phyloP scores from a whole-genome alignment of 2,113 vertebrate genomes.

The Alexandromys fortis region DNA sequence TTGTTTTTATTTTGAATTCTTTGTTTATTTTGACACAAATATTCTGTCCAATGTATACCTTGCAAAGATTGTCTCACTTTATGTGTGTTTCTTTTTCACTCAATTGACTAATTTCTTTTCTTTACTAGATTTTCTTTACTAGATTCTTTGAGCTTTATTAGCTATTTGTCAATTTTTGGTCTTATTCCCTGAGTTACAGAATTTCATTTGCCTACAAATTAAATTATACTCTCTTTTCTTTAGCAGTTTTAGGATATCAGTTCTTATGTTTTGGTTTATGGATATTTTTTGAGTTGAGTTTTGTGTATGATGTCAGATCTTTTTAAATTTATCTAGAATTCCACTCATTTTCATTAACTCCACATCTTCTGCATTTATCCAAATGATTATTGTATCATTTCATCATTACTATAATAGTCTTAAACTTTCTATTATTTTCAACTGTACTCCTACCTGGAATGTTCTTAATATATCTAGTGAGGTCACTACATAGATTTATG shows the following conservation, averaged over 20 bases:
- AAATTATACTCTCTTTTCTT: neutral
- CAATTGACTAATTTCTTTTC: neutral
- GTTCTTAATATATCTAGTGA: neutral
- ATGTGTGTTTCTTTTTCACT: neutral
- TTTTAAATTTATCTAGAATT: constrained; percentile 26
- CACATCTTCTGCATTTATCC: neutral
- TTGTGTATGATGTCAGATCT: neutral
- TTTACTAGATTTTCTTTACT: neutral
- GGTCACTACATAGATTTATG: neutral
- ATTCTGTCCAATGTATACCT: neutral
- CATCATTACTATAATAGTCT: neutral
- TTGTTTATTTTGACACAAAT: neutral
- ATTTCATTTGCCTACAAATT: neutral
- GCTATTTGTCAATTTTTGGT: neutral
- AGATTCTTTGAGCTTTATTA: neutral
- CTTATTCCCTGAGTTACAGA: neutral
- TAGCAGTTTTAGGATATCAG: neutral
- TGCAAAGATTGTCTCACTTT: neutral
- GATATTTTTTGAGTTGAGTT: neutral
- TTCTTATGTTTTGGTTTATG: neutral
- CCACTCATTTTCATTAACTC: neutral
- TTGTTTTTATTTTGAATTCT: neutral
- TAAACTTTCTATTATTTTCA: neutral
- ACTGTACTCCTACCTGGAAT: neutral
- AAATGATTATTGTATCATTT: neutral